Conservation (phyloP, 2,113 vertebrate species). For the Phalacrocorax aristotelis region DNA sequence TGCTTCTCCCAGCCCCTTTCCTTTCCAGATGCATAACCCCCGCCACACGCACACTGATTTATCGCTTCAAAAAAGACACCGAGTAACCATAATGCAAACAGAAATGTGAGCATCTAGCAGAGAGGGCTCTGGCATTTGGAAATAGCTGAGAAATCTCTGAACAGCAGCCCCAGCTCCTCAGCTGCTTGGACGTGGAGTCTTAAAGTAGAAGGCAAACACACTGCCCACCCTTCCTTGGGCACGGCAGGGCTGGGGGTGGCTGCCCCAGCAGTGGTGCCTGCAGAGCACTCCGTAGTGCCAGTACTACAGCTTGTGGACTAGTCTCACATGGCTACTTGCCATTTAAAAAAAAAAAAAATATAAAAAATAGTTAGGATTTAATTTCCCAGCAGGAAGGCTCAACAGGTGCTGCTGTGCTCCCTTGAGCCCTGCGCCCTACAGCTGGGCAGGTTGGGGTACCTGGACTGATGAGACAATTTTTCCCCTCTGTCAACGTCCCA, state of each 20-base stretch:
- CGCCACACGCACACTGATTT: background rate
- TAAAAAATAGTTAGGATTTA: background rate
- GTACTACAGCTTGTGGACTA: accelerated
- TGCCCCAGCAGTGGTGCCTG: background rate
- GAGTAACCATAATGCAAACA: accelerated
- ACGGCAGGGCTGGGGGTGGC: background rate
- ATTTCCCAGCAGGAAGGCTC: background rate
- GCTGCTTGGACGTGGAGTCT: background rate
- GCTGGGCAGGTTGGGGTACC: accelerated
- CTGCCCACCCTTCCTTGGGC: background rate
- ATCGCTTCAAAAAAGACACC: accelerated
- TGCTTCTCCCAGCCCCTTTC: background rate
- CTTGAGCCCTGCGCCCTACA: background rate
- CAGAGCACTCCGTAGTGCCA: background rate
- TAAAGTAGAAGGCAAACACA: background rate
- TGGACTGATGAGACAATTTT: background rate
- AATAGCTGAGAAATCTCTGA: background rate
- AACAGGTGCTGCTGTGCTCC: background rate
- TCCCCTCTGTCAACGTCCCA: background rate
- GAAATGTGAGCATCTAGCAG: background rate
- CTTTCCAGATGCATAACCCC: background rate
- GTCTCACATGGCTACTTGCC: background rate
- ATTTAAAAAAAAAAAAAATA: background rate
- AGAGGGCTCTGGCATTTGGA: background rate
- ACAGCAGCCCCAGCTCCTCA: background rate